Evolutionary conservation across 2,888 invertebrate species (phyloP), one percentile per base, ranked within the genome.

Genomic region (Lycophotia porphyrea): DNA sequence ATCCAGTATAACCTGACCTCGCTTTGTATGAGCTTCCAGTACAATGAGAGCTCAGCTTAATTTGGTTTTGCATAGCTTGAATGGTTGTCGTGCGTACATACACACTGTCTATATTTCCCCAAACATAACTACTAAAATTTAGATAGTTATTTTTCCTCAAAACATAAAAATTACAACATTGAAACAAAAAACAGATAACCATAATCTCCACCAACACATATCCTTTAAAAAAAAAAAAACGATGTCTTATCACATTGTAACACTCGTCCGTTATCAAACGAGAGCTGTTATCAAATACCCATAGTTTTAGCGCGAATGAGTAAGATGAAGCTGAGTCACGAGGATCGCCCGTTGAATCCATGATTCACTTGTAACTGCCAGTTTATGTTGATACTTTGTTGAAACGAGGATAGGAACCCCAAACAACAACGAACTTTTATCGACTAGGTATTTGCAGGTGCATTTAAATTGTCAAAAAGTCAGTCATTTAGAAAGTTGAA

Each of bases 321-420:
- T 93, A 90, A 93, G 69, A 72, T 39, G 34, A 81, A 69, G 67
- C 63, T 93, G 92, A 92, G 80, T 93, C 93, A 93, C 73, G 69
- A 74, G 80, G 68, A 76, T 71, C 79, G 77, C 84, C 80, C 87
- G 68, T 44, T 36, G 44, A 47, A 13, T 15, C 13, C 55, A 13
- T 82, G 71, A 80, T 69, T 80, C 84, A 83, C 55, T 31, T 47
- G 36, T 27, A 21, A 18, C 5, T 0, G 5, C 81, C 68, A 80
- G n/a, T 68, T 27, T 44, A 13, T 9, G 1, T 71, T 68, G 67
- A 71, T 36, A 67, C 63, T 34, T 44, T 44, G 34, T 1, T 60
- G 0, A 66, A 64, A 0, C 34, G 7, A 7, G 18, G 2, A 65
- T 47, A 24, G 5, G 3, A 13, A 34, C 0, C 21, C 0, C 15